Evolutionary conservation across 2,113 vertebrate genomes (phyloP), one percentile per base, ranked within the genome.

Genomic region (Archilochus colubris): DNA sequence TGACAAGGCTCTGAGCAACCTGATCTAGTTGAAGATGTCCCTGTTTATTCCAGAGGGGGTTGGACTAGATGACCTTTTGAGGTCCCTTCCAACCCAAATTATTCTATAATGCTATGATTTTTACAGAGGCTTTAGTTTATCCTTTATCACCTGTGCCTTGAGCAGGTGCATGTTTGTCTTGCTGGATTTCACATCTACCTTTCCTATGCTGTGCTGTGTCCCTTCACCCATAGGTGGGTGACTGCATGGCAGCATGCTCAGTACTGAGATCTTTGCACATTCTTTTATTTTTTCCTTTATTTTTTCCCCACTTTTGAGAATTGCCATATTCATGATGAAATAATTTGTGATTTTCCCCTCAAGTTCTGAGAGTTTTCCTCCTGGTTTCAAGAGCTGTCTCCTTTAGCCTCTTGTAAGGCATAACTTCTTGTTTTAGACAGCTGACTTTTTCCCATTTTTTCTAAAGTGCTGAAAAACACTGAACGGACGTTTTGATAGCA

Each of bases 231-330:
- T 2, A 3, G 53, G 33, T 43, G 9, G 8, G 70, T 92, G 51
- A 7, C 46, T 57, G 24, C 27, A 14, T 30, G 38, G 24, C 46
- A 62, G 10, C 0, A 0, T 43, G 54, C 27, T 38, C 40, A 10
- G 22, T 59, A 4, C 24, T 33, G 25, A 25, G 12, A 17, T 48
- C 23, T 79, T 54, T 22, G 9, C 23, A 24, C 13, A 3, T n/a
- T 48, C 17, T 76, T 53, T 8, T 70, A 6, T 15, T 66, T 57
- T 8, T 66, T 50, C 0, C 2, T 44, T 40, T 17, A 22, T 53
- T 61, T 17, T 27, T 53, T 59, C 17, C 36, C 40, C 40, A 40
- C 10, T 30, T 27, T 70, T 0, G 0, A 2, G 7, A 43, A 5
- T 15, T 79, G 75, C 23, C 15, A 51, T 27, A 19, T 83, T 75